Evolutionary conservation across 2,888 invertebrate genomes (phyloP), one percentile per base, ranked within the genome.

Genomic region (Oligia latruncula): DNA sequence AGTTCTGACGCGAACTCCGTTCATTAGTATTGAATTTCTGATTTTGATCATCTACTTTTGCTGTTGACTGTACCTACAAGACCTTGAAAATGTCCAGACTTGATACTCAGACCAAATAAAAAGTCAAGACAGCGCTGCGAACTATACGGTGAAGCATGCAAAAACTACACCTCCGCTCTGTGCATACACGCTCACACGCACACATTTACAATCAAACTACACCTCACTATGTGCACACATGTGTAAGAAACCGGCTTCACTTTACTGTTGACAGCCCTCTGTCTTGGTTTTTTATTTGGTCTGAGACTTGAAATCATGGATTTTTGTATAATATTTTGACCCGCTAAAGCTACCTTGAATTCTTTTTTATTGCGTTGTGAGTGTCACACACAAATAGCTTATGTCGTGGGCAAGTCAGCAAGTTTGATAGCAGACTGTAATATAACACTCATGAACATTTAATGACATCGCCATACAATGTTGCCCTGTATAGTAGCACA

Each of bases 401-500:
- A 35, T 35, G 17, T 52, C 9, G 20, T 52, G 35, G 4, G 40
- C n/a, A 49, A 68, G 29, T 17, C 46, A 11, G 11, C 9, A 29
- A 23, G 23, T 65, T 65, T 43, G 17, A 43, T 17, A n/a, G 29
- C n/a, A 17, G 64, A 13, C 23, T 17, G 29, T 43, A 35, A 29
- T 29, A 29, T 29, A 29, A 29, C 5, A 40, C n/a, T 13, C 0
- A 23, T 65, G 1, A 4, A 11, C 9, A 6, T 23, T 67, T 35
- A 60, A 68, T 78, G 83, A 72, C 83, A 83, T 78, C 83, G 43
- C 71, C 43, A 0, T 20, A 52, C 29, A 82, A 64, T 23, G 2
- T 35, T 49, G 6, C 58, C 68, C 49, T 78, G 8, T 71, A 68
- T 75, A 73, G 62, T 64, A 70, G 76, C 83, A 81, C 80, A 43